Evolutionary conservation across 1,140 invertebrate genomes (phyloP).

Genomic region (Scaptomyza montana): DNA sequence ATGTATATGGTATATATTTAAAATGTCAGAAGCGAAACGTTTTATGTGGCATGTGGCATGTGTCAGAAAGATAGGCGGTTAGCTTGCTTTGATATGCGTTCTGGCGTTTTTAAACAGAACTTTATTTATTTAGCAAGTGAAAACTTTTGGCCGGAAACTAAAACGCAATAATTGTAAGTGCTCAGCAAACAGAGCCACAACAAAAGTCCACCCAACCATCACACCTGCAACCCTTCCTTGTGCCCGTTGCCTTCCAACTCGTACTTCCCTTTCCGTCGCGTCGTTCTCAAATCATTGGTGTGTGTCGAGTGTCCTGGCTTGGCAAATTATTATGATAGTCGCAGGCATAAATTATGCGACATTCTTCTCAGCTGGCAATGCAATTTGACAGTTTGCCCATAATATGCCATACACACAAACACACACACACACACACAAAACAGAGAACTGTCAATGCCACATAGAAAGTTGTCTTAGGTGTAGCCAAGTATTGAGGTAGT

Average conservation of each 20-base stretch:
- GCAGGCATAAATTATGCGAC: conserved; percentile 72
- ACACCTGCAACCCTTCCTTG: background rate
- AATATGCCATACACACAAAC: conserved; percentile 12
- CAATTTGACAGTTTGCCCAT: conserved; percentile 34
- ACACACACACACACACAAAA: too few relatives aligned
- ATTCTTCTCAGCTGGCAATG: conserved; percentile 31
- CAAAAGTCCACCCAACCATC: conserved; percentile 7
- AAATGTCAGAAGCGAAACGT: too few relatives aligned
- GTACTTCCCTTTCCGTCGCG: background rate
- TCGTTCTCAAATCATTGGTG: conserved; percentile 39
- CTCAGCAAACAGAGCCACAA: conserved; percentile 60
- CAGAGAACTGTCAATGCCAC: conserved; percentile 8
- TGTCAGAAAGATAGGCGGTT: too few relatives aligned
- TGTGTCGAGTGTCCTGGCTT: conserved; percentile 44
- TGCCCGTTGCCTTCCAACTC: conserved; percentile 1
- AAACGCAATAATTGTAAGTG: conserved; percentile 80
- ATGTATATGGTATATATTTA: too few relatives aligned
- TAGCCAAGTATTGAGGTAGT: conserved; percentile 4
- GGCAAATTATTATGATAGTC: conserved; percentile 80
- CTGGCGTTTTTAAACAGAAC: conserved; percentile 8
- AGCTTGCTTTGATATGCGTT: background rate
- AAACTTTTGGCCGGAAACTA: conserved; percentile 55
- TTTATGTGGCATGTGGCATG: too few relatives aligned
- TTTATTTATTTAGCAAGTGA: conserved; percentile 69
- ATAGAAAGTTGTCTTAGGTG: background rate